Base-by-base conservation (phyloP, 2,888 invertebrate species). In the Eremobia ochroleuca region DNA sequence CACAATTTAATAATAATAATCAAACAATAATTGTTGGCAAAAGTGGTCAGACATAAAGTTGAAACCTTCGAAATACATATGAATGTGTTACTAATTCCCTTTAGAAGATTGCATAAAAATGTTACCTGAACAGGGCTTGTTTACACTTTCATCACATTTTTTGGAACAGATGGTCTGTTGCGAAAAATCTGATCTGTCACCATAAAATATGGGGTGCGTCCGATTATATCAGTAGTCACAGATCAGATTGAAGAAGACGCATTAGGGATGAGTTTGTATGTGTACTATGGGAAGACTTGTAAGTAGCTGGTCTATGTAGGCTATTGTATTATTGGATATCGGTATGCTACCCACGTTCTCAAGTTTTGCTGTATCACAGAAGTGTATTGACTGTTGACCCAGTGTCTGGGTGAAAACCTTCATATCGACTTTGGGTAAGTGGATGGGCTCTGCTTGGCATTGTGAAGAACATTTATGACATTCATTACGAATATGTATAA, bases 221-320 rank as follows among this genome's bases (percentile, higher is more conserved):
- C 11, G 59, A 49, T 72, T 75, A 78, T 82, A 78, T 82, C 71
- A 49, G 58, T 34, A 71, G 67, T 74, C 37, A 49, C 58, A 46
- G 73, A 82, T 81, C 82, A 61, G 78, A 68, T 68, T 71, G 62
- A 82, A 68, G 67, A 71, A 82, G 71, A 77, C 52, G 71, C 82
- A 71, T 81, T 67, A 74, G 46, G 67, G 52, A 15, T 67, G n/a
- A 52, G 58, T 64, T 58, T 62, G 69, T 64, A 34, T 28, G 4
- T 66, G 43, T 73, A 59, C 61, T 64, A 34, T 28, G 6, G 73
- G 37, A 73, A 58, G 15, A 40, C 40, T 28, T 62, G 28, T 73
- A 67, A 15, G 21, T n/a, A n/a, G 6, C 6, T n/a, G 18, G 40
- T 46, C 64, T n/a, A 11, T 52, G n/a, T 34, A 68, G 28, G 25